phyloP scores from a whole-genome alignment of 2,888 invertebrate genomes.

The Trissoscelio sp. region DNA sequence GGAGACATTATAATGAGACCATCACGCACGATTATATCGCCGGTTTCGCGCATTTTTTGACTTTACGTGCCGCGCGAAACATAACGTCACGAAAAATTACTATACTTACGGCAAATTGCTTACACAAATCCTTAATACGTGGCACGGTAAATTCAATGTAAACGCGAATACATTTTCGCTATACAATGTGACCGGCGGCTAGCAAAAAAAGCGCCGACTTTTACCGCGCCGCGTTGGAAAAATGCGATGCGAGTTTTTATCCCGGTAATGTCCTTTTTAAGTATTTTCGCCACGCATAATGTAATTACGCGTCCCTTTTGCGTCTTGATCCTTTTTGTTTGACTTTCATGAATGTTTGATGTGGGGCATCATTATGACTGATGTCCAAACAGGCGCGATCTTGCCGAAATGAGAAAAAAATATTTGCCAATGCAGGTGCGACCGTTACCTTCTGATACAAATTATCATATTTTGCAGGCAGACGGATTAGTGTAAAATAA shows the following conservation, averaged over 20 bases:
- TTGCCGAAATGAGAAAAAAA: constrained; percentile 49
- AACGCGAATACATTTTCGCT: constrained; percentile 42
- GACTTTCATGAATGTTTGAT: constrained; percentile 63
- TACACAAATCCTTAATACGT: constrained; percentile 33
- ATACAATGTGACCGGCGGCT: constrained; percentile 41
- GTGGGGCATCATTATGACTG: constrained; percentile 57
- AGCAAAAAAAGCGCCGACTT: constrained; percentile 53
- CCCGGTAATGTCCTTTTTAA: constrained; percentile 58
- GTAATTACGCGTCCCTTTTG: constrained; percentile 67
- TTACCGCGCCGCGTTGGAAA: constrained; percentile 52
- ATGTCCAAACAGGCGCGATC: constrained; percentile 55
- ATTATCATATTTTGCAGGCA: constrained; percentile 44
- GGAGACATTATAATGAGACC: constrained; percentile 55
- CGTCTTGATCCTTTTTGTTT: constrained; percentile 61
- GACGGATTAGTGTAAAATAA: constrained; percentile 1
- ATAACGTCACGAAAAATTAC: constrained; percentile 47
- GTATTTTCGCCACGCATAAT: constrained; percentile 65
- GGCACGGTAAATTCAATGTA: constrained; percentile 26
- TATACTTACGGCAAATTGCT: constrained; percentile 49
- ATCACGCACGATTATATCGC: constrained; percentile 54
- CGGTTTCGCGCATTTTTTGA: constrained; percentile 29
- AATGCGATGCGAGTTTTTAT: constrained; percentile 61
- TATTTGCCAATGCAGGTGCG: constrained; percentile 54
- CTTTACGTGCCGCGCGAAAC: constrained; percentile 29
- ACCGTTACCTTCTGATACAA: constrained; percentile 30